These are phyloP conservation scores for Chloropsis cyanopogon DNA, from an alignment of 2,113 vertebrate species.

Conservation along the genomic window DNA sequence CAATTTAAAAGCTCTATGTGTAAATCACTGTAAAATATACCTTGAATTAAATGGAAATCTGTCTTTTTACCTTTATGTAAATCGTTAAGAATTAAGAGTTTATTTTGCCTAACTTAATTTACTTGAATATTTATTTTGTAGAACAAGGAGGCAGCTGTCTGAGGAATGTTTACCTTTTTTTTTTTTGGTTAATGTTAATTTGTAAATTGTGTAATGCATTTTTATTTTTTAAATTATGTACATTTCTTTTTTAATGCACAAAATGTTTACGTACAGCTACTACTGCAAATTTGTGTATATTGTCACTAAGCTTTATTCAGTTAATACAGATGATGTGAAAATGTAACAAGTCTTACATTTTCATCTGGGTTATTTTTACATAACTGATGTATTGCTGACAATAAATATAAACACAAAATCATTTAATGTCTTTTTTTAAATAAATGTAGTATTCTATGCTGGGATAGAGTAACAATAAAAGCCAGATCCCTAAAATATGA, in stretches of 20 bases:
- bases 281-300: conserved; percentile 83
- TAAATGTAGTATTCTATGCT: not conserved
- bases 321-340: conserved; percentile 79
- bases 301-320: conserved; percentile 82
- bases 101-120: conserved; percentile 75
- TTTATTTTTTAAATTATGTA: conserved; percentile 84
- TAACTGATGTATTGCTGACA: conserved; percentile 83
- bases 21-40: conserved; percentile 65
- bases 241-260: conserved; percentile 90
- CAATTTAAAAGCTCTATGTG: conserved; percentile 19
- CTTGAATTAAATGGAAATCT: conserved; percentile 57
- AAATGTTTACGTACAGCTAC: conserved; percentile 84
- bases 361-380: conserved; percentile 91
- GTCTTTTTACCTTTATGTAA: conserved; percentile 68
- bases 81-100: conserved; percentile 61
- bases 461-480: conserved; percentile 12
- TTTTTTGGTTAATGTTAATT: conserved; percentile 76
- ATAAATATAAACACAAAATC: conserved; percentile 79
- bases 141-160: conserved; percentile 73
- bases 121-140: conserved; percentile 78
- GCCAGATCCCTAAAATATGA: not conserved
- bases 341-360: conserved; percentile 78
- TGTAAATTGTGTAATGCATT: conserved; percentile 87
- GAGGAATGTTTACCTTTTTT: conserved; percentile 81
- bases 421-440: conserved; percentile 60